Evolutionary conservation across 2,113 vertebrate genomes (phyloP).

Genomic region (Circaetus gallicus): DNA sequence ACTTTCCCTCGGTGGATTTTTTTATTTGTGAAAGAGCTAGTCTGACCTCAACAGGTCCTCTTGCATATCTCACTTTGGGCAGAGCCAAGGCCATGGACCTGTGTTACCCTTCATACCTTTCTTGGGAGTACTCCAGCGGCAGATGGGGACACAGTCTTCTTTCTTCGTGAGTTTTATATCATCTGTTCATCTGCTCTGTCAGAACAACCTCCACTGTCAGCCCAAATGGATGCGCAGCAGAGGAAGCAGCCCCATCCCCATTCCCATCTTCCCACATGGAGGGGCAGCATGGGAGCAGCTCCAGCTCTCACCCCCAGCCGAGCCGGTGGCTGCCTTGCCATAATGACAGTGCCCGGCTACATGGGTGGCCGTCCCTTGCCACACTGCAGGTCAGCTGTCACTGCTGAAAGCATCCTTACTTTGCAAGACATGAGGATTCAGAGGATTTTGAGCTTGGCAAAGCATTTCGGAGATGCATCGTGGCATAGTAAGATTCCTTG

Average conservation of each 20-base stretch:
- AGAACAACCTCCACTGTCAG: neutral
- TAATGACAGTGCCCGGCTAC: accelerated
- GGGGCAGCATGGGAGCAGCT: neutral
- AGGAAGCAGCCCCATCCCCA: too few species aligned
- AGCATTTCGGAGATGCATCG: neutral
- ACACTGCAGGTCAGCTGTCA: accelerated
- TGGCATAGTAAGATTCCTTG: neutral
- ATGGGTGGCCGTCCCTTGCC: neutral
- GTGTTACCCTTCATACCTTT: neutral
- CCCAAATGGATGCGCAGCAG: neutral
- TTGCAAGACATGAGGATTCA: neutral
- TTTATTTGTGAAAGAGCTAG: neutral
- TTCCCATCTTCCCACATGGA: neutral
- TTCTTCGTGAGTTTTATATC: neutral
- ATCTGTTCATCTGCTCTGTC: neutral
- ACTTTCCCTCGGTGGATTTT: neutral
- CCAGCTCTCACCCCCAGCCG: accelerated
- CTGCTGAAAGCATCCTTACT: neutral
- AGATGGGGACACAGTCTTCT: neutral
- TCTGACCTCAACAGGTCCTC: neutral
- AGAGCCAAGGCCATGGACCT: neutral
- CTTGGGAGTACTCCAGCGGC: accelerated
- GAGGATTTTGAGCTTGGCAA: neutral
- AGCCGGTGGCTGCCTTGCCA: neutral
- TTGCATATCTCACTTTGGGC: neutral